Percentiles rank a stretch among this genome's conserved stretches.
Evolutionary conservation across 92 coral and sea anemone genomes (phyloP).

Genomic region (Heliopora coerulea): DNA sequence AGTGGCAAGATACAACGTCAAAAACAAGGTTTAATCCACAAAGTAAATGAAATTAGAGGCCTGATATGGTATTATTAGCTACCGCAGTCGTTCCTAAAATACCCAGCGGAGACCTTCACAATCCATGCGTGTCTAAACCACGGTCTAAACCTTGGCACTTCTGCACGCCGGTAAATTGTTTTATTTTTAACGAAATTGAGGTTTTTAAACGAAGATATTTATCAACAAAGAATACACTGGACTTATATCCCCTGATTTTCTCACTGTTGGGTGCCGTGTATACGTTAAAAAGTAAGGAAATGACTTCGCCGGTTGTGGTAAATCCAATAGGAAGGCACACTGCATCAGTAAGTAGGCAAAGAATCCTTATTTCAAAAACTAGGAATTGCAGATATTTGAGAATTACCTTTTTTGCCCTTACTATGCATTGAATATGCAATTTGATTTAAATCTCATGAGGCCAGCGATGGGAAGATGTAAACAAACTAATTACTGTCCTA

Average conservation of each 20-base stretch:
- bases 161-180: too few relatives aligned
- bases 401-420: too few relatives aligned
- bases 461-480: too few relatives aligned
- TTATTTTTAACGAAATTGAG: too few relatives aligned
- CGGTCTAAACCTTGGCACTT: too few relatives aligned
- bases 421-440: neutral
- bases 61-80: too few relatives aligned
- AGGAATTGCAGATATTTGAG: too few relatives aligned
- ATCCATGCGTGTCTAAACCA: conserved; percentile 1
- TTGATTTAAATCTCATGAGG: neutral
- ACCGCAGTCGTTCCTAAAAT: too few relatives aligned
- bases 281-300: conserved; percentile 25
- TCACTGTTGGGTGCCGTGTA: neutral
- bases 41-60: too few relatives aligned
- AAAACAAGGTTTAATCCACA: too few relatives aligned
- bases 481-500: too few relatives aligned
- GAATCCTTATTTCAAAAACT: neutral
- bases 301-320: conserved; percentile 54
- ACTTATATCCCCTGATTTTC: neutral
- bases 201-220: neutral
- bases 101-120: neutral
- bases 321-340: conserved; percentile 65
- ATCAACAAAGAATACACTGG: neutral
- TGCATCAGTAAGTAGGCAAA: conserved; percentile 59
- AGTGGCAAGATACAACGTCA: too few relatives aligned